These are phyloP conservation scores for Drosophila mercatorum DNA, from an alignment of 2,888 invertebrate species.

Conservation along the genomic window DNA sequence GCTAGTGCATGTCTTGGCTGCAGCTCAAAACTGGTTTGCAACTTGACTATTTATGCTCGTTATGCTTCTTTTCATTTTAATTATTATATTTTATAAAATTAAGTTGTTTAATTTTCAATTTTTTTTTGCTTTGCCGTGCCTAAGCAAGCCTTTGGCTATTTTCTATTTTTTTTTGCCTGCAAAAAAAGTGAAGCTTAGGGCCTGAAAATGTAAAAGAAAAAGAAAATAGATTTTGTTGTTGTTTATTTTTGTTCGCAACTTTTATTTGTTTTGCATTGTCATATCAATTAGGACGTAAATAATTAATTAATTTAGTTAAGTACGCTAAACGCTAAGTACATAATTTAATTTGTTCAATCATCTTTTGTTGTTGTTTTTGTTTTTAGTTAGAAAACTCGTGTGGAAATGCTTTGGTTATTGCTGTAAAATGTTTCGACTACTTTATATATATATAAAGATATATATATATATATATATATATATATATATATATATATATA, in stretches of 20 bases:
- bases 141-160: not conserved
- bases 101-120: not conserved
- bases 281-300: conserved; percentile 40
- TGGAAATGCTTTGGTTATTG: conserved; percentile 85
- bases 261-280: conserved; percentile 48
- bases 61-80: too few relatives aligned
- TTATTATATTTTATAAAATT: not conserved
- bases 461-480: conserved; percentile 21
- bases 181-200: not conserved
- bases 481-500: conserved; percentile 28
- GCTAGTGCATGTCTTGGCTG: not conserved
- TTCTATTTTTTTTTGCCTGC: not conserved
- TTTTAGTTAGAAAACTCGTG: conserved; percentile 46
- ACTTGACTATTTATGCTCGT: not conserved
- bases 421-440: conserved; percentile 82
- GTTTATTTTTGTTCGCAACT: conserved; percentile 43
- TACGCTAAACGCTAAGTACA: conserved; percentile 70
- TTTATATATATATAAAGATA: conserved; percentile 24
- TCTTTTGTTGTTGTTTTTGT: conserved; percentile 19
- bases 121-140: not conserved
- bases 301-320: conserved; percentile 56
- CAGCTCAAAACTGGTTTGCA: not conserved
- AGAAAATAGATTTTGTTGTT: too few relatives aligned
- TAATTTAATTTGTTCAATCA: conserved; percentile 73
- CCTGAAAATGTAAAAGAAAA: not conserved